phyloP scores from a whole-genome alignment of 1,140 invertebrate genomes.

The Dendrolimus punctatus region DNA sequence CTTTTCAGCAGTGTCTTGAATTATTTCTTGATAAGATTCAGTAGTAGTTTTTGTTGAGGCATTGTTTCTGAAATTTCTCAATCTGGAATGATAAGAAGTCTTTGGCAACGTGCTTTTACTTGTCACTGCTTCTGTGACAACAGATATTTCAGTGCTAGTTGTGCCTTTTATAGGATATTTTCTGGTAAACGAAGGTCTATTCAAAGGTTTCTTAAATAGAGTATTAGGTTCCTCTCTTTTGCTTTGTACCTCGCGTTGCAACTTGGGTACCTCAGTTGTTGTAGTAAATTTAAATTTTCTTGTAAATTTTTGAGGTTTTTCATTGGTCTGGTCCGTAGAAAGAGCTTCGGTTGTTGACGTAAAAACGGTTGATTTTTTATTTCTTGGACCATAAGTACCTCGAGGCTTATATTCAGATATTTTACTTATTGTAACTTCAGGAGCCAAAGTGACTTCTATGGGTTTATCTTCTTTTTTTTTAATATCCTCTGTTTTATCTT shows the following conservation, averaged over 20 bases:
- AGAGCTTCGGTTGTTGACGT: conserved; percentile 20
- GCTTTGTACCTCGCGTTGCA: conserved; percentile 21
- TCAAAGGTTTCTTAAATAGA: conserved; percentile 33
- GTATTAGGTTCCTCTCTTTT: conserved; percentile 29
- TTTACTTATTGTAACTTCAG: conserved; percentile 24
- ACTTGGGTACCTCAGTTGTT: conserved; percentile 24
- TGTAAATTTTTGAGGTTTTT: conserved; percentile 47
- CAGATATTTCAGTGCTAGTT: conserved; percentile 21
- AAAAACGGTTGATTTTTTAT: conserved; percentile 32
- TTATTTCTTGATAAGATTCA: conserved; percentile 16
- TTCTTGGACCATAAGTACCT: conserved; percentile 36
- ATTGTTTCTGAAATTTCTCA: conserved; percentile 34
- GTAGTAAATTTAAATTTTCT: conserved; percentile 48
- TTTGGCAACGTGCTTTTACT: conserved; percentile 34
- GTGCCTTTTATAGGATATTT: conserved; percentile 20
- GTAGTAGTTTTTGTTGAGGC: conserved; percentile 18
- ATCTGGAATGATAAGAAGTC: conserved; percentile 50
- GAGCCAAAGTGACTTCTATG: conserved; percentile 16
- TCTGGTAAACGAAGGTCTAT: conserved; percentile 26
- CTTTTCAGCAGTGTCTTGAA: conserved; percentile 24
- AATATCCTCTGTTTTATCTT: conserved; percentile 23
- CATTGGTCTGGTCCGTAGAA: conserved; percentile 20
- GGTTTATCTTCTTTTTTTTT: conserved; percentile 18
- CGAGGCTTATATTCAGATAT: conserved; percentile 34
- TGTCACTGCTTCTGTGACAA: conserved; percentile 11